These are phyloP conservation scores for Autographa gamma DNA, from an alignment of 2,888 invertebrate species.

Conservation along the genomic window DNA sequence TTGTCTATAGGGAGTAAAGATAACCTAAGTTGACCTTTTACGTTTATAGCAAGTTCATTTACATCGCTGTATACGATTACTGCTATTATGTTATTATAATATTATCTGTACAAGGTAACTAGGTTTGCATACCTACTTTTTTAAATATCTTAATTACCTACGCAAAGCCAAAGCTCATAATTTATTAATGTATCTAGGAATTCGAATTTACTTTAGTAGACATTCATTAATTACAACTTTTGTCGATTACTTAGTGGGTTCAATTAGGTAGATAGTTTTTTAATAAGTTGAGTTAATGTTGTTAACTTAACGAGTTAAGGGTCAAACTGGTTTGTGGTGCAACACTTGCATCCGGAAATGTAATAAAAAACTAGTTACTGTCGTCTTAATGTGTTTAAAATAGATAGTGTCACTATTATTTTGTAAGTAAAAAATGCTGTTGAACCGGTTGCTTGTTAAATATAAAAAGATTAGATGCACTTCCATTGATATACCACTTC, in stretches of 20 bases:
- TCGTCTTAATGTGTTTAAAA: not conserved
- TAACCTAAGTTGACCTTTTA: not conserved
- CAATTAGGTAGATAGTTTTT: too few relatives aligned
- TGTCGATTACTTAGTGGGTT: too few relatives aligned
- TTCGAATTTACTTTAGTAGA: too few relatives aligned
- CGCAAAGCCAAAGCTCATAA: too few relatives aligned
- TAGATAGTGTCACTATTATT: not conserved
- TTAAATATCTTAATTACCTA: too few relatives aligned
- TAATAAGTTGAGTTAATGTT: not conserved
- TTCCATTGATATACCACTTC: too few relatives aligned
- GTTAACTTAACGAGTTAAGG: not conserved
- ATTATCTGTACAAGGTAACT: not conserved
- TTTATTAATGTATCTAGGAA: too few relatives aligned
- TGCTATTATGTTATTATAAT: not conserved
- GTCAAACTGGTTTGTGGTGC: not conserved
- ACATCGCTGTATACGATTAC: not conserved
- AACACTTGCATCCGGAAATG: not conserved
- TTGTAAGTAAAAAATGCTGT: too few relatives aligned
- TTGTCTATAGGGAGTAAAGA: not conserved
- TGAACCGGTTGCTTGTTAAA: too few relatives aligned
- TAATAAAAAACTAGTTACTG: not conserved
- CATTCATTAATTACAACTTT: too few relatives aligned
- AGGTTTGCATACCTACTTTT: not conserved
- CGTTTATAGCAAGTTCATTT: not conserved
- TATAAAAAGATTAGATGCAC: too few relatives aligned